Conservation (phyloP, 2,113 vertebrate species). For the Rhegmatorhina hoffmannsi region DNA sequence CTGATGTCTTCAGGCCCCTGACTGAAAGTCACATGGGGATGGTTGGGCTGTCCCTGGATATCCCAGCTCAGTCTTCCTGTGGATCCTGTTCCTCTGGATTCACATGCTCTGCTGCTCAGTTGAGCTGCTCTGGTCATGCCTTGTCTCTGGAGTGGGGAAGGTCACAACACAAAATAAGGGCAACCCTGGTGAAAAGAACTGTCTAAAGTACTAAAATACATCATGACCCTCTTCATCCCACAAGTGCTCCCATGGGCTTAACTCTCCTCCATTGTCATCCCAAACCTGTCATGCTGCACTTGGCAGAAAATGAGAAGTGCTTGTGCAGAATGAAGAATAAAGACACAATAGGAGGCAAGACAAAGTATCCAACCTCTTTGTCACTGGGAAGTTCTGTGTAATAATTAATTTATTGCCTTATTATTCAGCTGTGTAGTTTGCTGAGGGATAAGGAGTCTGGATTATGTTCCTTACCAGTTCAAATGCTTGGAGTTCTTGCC, state of each 20-base stretch:
- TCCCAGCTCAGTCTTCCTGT: background rate
- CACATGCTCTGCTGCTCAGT: background rate
- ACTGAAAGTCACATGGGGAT: background rate
- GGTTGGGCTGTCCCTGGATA: background rate
- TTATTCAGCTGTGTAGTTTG: background rate
- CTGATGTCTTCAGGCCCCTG: background rate
- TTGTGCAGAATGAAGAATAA: background rate
- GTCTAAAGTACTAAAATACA: background rate
- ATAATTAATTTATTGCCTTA: background rate
- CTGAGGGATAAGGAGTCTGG: background rate
- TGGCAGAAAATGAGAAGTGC: background rate
- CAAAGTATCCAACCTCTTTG: background rate
- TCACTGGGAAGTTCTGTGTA: background rate
- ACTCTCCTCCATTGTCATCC: background rate
- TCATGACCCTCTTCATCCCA: background rate
- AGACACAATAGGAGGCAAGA: background rate
- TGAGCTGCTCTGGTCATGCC: fast-evolving
- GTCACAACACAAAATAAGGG: background rate
- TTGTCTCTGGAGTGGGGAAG: background rate
- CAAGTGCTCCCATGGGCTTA: background rate
- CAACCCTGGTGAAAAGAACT: background rate
- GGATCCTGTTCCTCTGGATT: background rate
- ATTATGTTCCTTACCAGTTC: background rate
- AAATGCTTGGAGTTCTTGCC: background rate
- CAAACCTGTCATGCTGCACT: background rate